A percentile compares a stretch with the other conserved stretches of the same genome.
These are phyloP conservation scores for Brachionus rotundiformis DNA, from an alignment of 1,140 invertebrate genomes.

Conservation along the genomic window DNA sequence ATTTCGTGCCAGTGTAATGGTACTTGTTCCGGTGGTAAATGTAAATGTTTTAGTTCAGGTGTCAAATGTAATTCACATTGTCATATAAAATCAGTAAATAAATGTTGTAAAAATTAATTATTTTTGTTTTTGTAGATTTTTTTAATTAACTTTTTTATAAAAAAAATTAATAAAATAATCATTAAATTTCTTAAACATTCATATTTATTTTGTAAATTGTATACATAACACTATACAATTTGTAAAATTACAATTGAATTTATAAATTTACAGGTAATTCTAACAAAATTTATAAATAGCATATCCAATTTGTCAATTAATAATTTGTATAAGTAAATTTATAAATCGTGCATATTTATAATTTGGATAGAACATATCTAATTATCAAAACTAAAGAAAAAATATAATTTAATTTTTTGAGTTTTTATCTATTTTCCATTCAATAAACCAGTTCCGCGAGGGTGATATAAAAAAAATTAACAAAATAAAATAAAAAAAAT, in stretches of 20 bases:
- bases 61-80: neutral
- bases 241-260: neutral
- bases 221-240: neutral
- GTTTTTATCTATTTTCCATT: too few species aligned
- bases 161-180: constrained; percentile 2
- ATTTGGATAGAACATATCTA: neutral
- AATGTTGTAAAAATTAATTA: too few species aligned
- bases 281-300: neutral
- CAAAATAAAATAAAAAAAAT: too few species aligned
- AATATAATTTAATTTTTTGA: too few species aligned
- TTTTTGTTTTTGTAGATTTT: too few species aligned
- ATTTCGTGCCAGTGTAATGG: neutral
- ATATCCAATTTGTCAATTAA: neutral
- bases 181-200: neutral
- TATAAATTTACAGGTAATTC: neutral
- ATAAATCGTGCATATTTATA: neutral
- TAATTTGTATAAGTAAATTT: neutral
- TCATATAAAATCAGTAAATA: too few species aligned
- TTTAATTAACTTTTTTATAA: neutral
- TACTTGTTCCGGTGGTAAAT: neutral
- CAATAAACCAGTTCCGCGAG: too few species aligned
- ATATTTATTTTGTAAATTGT: neutral
- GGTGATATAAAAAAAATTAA: too few species aligned
- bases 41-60: neutral
- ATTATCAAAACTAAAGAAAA: too few species aligned